phyloP scores from a whole-genome alignment of 2,888 invertebrate genomes.

The Acrobasis consociella region DNA sequence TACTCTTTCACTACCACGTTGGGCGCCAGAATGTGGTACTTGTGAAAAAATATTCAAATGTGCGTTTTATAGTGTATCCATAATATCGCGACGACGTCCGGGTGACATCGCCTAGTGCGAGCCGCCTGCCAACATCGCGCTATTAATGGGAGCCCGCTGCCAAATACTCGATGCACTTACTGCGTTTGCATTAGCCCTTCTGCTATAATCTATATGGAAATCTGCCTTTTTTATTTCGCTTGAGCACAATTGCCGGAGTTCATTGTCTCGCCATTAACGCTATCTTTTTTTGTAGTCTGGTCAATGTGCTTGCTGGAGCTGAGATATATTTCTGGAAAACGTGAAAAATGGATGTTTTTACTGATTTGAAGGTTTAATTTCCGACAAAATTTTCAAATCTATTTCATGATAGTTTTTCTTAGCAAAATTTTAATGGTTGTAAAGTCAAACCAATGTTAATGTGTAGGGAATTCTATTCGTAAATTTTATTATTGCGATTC shows the following conservation, averaged over 20 bases:
- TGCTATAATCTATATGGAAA: conserved; percentile 29
- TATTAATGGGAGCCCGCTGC: conserved; percentile 69
- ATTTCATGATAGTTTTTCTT: no score
- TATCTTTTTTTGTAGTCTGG: no score
- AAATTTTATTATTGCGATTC: no score
- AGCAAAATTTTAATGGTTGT: no score
- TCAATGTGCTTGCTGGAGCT: no score
- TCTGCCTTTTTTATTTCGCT: neutral
- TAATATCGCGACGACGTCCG: conserved; percentile 76
- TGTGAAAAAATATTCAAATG: conserved; percentile 51
- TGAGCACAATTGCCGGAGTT: neutral
- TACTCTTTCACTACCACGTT: conserved; percentile 40
- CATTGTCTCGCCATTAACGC: neutral
- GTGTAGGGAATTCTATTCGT: no score
- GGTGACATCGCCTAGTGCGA: conserved; percentile 69
- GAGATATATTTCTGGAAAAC: no score
- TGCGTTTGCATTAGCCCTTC: conserved; percentile 57
- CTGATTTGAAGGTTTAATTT: no score
- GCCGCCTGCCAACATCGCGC: conserved; percentile 66
- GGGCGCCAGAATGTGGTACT: conserved; percentile 50
- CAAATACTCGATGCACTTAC: conserved; percentile 63
- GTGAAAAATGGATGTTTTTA: no score
- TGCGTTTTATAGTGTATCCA: conserved; percentile 68
- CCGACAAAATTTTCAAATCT: no score
- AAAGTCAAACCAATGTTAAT: no score